These are phyloP conservation scores for Meriones unguiculatus DNA, from an alignment of 2,113 vertebrate genomes.

Conservation along the genomic window DNA sequence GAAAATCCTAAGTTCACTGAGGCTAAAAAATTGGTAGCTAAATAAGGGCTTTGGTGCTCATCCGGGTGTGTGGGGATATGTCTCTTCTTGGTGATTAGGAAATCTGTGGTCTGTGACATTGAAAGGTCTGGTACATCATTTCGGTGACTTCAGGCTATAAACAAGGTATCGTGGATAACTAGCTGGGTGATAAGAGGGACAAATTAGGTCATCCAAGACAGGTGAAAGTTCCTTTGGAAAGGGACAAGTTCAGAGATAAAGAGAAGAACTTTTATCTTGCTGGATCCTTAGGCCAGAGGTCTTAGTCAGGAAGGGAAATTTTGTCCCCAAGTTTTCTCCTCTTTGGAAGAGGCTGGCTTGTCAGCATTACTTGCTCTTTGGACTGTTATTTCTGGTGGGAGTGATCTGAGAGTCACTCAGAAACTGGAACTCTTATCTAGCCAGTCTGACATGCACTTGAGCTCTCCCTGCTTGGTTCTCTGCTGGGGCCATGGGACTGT, in stretches of 20 bases:
- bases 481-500: not conserved
- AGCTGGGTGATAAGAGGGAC: not conserved
- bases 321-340: conserved; percentile 1
- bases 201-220: not conserved
- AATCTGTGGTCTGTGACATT: not conserved
- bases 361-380: not conserved
- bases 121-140: not conserved
- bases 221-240: conserved; percentile 45
- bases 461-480: not conserved
- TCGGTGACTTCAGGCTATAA: not conserved
- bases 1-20: not conserved
- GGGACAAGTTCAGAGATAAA: not conserved
- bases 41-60: not conserved
- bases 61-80: not conserved
- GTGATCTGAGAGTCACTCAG: not conserved
- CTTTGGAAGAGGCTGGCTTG: not conserved
- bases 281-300: not conserved
- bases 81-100: not conserved
- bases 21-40: not conserved
- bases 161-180: not conserved
- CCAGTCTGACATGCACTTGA: not conserved
- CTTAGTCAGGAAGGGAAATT: not conserved
- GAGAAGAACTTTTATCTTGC: not conserved
- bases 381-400: not conserved
- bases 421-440: not conserved